A percentile compares a stretch with the other conserved stretches of the same genome.
These are phyloP conservation scores for Orthosia incerta DNA, from an alignment of 2,888 invertebrate genomes.

Conservation along the genomic window DNA sequence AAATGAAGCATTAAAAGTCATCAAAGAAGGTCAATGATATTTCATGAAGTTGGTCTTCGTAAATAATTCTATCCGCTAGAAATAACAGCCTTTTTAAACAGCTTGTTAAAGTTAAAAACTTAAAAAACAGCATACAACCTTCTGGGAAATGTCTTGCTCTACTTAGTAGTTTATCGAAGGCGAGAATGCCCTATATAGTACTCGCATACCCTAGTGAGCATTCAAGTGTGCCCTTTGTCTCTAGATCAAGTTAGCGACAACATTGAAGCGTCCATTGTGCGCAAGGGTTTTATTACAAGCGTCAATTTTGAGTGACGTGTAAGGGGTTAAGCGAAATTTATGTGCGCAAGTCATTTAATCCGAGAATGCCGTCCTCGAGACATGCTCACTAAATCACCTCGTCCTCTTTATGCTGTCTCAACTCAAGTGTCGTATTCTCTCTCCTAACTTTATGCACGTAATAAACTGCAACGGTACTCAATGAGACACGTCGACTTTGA, in stretches of 20 bases:
- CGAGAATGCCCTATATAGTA: slow-evolving; percentile 8
- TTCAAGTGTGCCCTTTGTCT: slow-evolving; percentile 40
- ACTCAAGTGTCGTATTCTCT: slow-evolving; percentile 73
- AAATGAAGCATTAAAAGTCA: slow-evolving; percentile 1
- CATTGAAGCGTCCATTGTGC: slow-evolving; percentile 42
- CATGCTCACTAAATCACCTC: slow-evolving; percentile 57
- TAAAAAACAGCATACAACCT: neutral
- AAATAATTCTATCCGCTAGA: neutral
- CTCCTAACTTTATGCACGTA: slow-evolving; percentile 78
- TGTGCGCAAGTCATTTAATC: slow-evolving; percentile 52
- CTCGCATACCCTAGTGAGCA: slow-evolving; percentile 4
- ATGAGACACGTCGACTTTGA: slow-evolving; percentile 71
- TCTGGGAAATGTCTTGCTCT: neutral
- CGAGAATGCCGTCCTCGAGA: slow-evolving; percentile 51
- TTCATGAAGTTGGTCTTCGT: neutral
- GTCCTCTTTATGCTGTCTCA: slow-evolving; percentile 61
- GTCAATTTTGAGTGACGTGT: slow-evolving; percentile 60
- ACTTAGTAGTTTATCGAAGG: slow-evolving; percentile 2
- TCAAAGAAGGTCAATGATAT: neutral
- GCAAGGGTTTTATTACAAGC: slow-evolving; percentile 57
- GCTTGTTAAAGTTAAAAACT: neutral
- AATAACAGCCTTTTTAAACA: neutral
- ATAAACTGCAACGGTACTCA: slow-evolving; percentile 75
- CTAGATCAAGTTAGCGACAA: slow-evolving; percentile 45
- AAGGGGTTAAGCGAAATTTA: slow-evolving; percentile 58